Evolutionary conservation across 2,888 invertebrate species (phyloP).

Genomic region (Eristalis pertinax): DNA sequence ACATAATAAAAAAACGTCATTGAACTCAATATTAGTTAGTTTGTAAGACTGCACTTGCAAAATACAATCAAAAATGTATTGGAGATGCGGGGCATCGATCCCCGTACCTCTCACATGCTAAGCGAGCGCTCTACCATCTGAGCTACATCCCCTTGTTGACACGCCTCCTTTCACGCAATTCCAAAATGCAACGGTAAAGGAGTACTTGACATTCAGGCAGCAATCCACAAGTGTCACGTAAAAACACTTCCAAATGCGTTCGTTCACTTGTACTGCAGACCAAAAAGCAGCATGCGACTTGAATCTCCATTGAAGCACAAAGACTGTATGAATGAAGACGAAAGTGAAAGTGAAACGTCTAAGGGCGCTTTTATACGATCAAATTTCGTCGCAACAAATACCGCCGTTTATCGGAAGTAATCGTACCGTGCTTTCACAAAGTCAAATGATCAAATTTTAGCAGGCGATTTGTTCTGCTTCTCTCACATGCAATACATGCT

Average conservation of each 20-base stretch:
- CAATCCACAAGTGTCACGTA: neutral
- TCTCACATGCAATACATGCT: too few relatives aligned
- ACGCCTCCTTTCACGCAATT: neutral
- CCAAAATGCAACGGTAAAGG: neutral
- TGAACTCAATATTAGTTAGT: too few relatives aligned
- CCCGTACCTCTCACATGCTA: conserved; percentile 82
- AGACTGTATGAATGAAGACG: neutral
- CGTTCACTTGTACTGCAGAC: neutral
- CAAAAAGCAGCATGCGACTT: neutral
- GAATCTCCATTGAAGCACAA: too few relatives aligned
- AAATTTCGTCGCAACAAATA: too few relatives aligned
- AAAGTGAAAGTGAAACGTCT: neutral
- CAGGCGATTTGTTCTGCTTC: too few relatives aligned
- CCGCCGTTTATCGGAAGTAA: too few relatives aligned
- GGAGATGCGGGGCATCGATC: conserved; percentile 73
- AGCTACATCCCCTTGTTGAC: conserved; percentile 80
- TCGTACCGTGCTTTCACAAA: too few relatives aligned
- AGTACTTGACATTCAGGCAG: neutral
- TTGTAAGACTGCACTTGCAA: too few relatives aligned
- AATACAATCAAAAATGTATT: neutral
- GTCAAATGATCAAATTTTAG: too few relatives aligned
- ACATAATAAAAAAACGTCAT: too few relatives aligned
- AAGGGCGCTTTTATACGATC: too few relatives aligned
- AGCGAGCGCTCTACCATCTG: conserved; percentile 82
- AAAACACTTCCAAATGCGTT: neutral